These are phyloP conservation scores for Melanophora roralis DNA, from an alignment of 2,888 invertebrate species.

Conservation along the genomic window DNA sequence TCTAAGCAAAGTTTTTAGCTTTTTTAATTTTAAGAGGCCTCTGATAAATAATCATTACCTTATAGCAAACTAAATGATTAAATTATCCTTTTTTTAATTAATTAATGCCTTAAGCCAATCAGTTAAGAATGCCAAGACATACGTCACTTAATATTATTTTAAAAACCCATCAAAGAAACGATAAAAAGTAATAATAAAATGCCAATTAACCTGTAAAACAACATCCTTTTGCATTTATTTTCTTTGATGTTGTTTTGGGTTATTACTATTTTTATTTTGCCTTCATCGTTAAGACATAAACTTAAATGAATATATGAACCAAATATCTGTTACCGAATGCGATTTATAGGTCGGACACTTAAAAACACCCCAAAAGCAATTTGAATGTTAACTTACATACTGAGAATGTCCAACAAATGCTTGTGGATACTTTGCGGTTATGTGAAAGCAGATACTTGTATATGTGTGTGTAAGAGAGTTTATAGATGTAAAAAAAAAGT, in stretches of 20 bases:
- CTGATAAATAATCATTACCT: too few species aligned
- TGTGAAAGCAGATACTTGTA: neutral
- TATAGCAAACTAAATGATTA: too few species aligned
- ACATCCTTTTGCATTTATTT: neutral
- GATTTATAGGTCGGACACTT: slow-evolving; percentile 1
- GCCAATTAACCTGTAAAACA: neutral
- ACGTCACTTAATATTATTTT: neutral
- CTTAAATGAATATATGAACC: neutral
- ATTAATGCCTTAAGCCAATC: neutral
- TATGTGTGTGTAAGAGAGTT: slow-evolving; percentile 13
- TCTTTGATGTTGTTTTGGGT: too few species aligned
- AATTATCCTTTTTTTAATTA: too few species aligned
- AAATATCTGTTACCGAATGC: neutral
- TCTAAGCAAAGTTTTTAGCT: too few species aligned
- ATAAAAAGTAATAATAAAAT: neutral
- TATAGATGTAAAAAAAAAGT: too few species aligned
- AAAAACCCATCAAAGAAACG: neutral
- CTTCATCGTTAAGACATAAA: too few species aligned
- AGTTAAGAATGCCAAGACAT: neutral
- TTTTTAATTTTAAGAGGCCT: too few species aligned
- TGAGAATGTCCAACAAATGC: too few species aligned
- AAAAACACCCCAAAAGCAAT: too few species aligned
- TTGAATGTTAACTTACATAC: too few species aligned
- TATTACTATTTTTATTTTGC: too few species aligned
- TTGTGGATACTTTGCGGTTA: neutral